Conservation (phyloP, 2,888 invertebrate genomes). For the Kuschelorhynchus macadamiae region DNA sequence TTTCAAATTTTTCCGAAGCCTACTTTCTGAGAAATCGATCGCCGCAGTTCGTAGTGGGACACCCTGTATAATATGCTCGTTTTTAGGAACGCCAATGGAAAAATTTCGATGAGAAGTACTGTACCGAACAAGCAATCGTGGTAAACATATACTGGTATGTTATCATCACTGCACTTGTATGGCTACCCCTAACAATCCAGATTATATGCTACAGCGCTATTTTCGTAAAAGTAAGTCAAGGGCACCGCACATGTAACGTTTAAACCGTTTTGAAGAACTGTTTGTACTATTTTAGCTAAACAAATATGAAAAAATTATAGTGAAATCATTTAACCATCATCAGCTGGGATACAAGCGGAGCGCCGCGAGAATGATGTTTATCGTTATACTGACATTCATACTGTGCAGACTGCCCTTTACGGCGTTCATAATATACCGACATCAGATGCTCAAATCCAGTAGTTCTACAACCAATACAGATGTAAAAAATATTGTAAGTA, state of each 20-base stretch:
- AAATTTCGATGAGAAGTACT: conserved; percentile 82
- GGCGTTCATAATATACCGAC: conserved; percentile 77
- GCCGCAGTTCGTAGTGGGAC: too few species aligned
- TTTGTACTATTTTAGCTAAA: conserved; percentile 71
- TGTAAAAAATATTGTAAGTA: conserved; percentile 55
- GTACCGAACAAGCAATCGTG: conserved; percentile 77
- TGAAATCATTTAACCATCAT: conserved; percentile 75
- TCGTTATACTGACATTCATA: conserved; percentile 78
- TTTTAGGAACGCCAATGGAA: conserved; percentile 80
- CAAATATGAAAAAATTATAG: conserved; percentile 75
- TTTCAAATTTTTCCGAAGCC: too few species aligned
- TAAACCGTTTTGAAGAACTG: too few species aligned
- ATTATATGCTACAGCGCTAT: conserved; percentile 81
- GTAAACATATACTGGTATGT: conserved; percentile 85
- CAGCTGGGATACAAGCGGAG: conserved; percentile 76
- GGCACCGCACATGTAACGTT: too few species aligned
- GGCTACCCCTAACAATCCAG: conserved; percentile 84
- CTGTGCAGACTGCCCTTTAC: conserved; percentile 83
- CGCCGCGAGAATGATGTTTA: conserved; percentile 80
- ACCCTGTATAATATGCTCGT: conserved; percentile 8
- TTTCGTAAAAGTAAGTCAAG: conserved; percentile 73
- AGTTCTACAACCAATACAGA: conserved; percentile 48
- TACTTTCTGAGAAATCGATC: too few species aligned
- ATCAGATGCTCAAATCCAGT: conserved; percentile 67
- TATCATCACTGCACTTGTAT: conserved; percentile 81